Conservation (phyloP, 2,888 invertebrate genomes). For the Xylota sylvarum region DNA sequence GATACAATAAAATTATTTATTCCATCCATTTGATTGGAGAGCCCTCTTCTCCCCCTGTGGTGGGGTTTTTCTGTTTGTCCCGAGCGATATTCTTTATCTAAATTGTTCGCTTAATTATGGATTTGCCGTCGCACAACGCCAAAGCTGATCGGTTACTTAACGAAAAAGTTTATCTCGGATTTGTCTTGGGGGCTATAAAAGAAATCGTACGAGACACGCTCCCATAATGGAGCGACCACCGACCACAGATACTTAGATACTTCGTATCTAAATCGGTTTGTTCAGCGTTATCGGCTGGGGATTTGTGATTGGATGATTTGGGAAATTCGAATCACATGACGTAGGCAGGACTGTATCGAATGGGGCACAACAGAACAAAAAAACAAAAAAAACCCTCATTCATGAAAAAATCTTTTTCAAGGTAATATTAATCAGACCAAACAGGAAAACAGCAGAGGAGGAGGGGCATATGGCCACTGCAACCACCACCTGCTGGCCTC, state of each 20-base stretch:
- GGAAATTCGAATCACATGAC: constrained; percentile 54
- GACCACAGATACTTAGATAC: constrained; percentile 6
- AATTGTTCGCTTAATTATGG: constrained; percentile 49
- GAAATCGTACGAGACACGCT: constrained; percentile 16
- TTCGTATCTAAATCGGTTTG: constrained; percentile 52
- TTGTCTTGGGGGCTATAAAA: constrained; percentile 36
- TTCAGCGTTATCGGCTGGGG: constrained; percentile 35
- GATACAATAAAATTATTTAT: constrained; percentile 44
- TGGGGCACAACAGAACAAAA: not conserved
- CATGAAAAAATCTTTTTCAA: constrained; percentile 38
- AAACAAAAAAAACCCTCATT: constrained; percentile 7
- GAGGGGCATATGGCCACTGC: constrained; percentile 1
- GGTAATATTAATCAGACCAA: constrained; percentile 38
- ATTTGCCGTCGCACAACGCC: constrained; percentile 26
- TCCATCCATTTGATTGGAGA: constrained; percentile 55
- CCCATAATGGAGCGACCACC: too few relatives aligned
- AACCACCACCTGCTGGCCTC: constrained; percentile 41
- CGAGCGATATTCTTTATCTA: constrained; percentile 47
- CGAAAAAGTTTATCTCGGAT: constrained; percentile 43
- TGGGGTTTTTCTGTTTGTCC: constrained; percentile 54
- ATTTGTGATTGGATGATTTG: constrained; percentile 55
- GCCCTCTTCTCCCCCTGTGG: not conserved
- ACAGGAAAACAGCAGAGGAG: not conserved
- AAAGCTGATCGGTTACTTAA: constrained; percentile 21
- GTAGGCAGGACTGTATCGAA: constrained; percentile 13